Evolutionary conservation across 2,113 vertebrate genomes (phyloP).

Genomic region (Ciconia stormi): DNA sequence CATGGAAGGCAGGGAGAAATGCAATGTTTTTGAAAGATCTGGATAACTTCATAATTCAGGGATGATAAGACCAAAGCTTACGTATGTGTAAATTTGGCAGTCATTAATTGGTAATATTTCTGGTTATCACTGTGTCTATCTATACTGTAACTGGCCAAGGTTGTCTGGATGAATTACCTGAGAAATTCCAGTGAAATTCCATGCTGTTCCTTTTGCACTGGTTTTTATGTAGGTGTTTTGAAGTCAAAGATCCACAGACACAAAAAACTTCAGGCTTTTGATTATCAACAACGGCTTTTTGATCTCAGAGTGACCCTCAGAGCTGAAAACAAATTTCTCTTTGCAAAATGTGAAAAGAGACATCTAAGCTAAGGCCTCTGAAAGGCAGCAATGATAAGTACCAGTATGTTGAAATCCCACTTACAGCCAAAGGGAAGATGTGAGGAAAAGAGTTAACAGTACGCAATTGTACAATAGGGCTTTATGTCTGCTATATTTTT

Average conservation of each 20-base stretch:
- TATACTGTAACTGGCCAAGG: neutral
- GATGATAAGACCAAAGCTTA: neutral
- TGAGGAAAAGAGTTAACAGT: neutral
- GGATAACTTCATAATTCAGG: neutral
- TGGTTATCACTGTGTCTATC: neutral
- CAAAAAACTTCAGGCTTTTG: neutral
- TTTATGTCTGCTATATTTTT: neutral
- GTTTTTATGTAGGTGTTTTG: neutral
- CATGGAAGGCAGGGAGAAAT: neutral
- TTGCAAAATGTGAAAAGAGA: neutral
- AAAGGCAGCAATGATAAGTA: neutral
- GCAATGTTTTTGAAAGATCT: neutral
- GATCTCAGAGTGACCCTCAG: neutral
- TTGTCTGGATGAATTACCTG: neutral
- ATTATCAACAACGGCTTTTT: neutral
- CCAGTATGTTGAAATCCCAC: neutral
- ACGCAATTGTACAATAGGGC: neutral
- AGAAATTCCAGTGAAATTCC: neutral
- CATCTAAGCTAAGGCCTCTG: neutral
- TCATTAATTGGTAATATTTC: neutral
- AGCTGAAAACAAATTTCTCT: slow-evolving; percentile 17
- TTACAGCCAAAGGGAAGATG: neutral
- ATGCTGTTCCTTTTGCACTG: neutral
- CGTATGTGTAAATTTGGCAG: neutral
- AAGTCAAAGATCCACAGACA: neutral